Base-by-base conservation (phyloP, 2,888 invertebrate genomes). In the Cephus runcator region DNA sequence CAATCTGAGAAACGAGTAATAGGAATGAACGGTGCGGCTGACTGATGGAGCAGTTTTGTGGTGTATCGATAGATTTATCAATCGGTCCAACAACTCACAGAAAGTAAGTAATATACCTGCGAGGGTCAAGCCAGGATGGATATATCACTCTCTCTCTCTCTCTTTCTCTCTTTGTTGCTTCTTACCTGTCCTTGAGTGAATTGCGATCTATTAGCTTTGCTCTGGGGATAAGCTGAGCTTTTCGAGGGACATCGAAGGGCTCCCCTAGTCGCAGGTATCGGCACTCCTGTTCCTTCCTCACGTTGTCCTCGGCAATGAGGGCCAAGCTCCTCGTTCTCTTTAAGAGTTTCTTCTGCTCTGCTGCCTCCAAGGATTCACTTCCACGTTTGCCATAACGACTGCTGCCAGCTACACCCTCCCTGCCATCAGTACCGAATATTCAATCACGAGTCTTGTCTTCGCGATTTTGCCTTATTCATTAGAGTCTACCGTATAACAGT, bases 151-250 rank as follows among this genome's bases (percentile, higher is more conserved):
- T 34, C 34, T 74, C 30, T 11, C n/a, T 34, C n/a, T 74, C 34
- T 35, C 12, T 35, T 0, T 35, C 3, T 36, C 35, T 12, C 35
- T 12, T 12, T 35, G 12, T 15, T 15, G 15, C 4, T 40, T 6
- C 84, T 92, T 92, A 95, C 96, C 95, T 94, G 92, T 95, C 95
- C 92, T 94, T 95, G 90, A 95, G 94, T 90, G 94, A 94, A 92
- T 95, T 94, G 86, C 95, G 95, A 92, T 96, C 96, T 87, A 96
- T 95, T 83, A 96, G 93, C 89, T 95, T 95, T 76, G 96, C 96
- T 86, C 96, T 93, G 79, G 96, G 96, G 92, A 96, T 96, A 79
- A 96, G 93, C 92, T 96, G 96, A 76, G 95, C 95, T 86, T 96
- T 93, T 88, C 95, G 93, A 87, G 93, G 93, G 86, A 94, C 93